Percentiles rank a stretch among this genome's conserved stretches.
Conservation (phyloP, 2,113 vertebrate genomes). For the Alligator sinensis region DNA sequence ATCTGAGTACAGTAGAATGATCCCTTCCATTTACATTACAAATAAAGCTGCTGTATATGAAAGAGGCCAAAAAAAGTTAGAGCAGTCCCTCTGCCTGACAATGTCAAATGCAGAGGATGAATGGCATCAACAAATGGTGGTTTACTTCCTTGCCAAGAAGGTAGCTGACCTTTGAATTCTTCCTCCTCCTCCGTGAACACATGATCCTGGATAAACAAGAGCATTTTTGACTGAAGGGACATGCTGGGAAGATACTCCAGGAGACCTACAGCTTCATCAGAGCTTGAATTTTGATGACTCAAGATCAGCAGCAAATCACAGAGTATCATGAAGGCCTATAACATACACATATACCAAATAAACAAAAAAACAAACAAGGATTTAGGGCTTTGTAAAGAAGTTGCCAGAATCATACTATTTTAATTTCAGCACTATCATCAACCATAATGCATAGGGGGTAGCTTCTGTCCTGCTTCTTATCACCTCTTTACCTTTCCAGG, state of each 20-base stretch:
- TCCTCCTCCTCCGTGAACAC: conserved; percentile 80
- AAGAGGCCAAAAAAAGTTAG: not conserved
- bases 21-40: not conserved
- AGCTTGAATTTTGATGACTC: conserved; percentile 82
- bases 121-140: not conserved
- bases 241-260: conserved; percentile 82
- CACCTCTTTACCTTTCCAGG: not conserved
- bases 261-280: conserved; percentile 63
- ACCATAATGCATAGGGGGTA: not conserved
- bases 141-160: not conserved
- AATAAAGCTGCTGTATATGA: not conserved
- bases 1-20: not conserved
- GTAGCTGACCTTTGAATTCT: conserved; percentile 78
- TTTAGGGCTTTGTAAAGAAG: not conserved
- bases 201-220: conserved; percentile 80
- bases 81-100: not conserved
- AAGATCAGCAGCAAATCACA: conserved; percentile 89
- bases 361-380: conserved; percentile 22
- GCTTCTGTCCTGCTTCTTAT: not conserved
- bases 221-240: conserved; percentile 86
- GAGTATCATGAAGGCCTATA: conserved; percentile 86
- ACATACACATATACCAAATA: not conserved
- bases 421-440: not conserved
- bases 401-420: not conserved
- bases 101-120: not conserved